These are phyloP conservation scores for Solea solea DNA, from an alignment of 2,113 vertebrate genomes.

Conservation along the genomic window DNA sequence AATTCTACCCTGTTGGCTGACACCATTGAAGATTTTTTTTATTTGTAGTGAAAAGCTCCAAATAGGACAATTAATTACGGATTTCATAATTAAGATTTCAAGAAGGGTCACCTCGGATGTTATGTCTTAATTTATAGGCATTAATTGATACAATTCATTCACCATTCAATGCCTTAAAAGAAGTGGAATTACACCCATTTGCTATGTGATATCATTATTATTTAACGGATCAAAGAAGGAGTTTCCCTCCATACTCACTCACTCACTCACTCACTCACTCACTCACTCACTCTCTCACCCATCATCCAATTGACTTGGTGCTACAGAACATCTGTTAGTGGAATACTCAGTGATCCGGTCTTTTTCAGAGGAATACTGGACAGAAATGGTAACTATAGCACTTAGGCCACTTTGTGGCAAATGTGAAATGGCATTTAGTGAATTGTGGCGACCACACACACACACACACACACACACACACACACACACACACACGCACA, in stretches of 20 bases:
- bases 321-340: conserved; percentile 47
- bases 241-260: not conserved
- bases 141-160: conserved; percentile 75
- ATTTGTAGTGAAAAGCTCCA: conserved; percentile 74
- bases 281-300: not conserved
- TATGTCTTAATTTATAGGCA: conserved; percentile 58
- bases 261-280: not conserved
- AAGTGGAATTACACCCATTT: conserved; percentile 57
- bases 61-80: conserved; percentile 78
- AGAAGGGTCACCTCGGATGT: conserved; percentile 56
- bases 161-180: conserved; percentile 42
- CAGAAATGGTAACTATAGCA: conserved; percentile 69
- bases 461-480: conserved; percentile 4
- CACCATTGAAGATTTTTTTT: conserved; percentile 60
- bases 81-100: conserved; percentile 80
- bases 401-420: conserved; percentile 69
- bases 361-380: conserved; percentile 45
- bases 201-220: conserved; percentile 49
- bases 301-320: conserved; percentile 50
- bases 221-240: conserved; percentile 24
- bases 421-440: conserved; percentile 67
- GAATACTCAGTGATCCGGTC: conserved; percentile 62
- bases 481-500: not conserved
- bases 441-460: conserved; percentile 52
- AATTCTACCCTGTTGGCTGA: conserved; percentile 46